A percentile compares a stretch with the other conserved stretches of the same genome.
These are phyloP conservation scores for Beris morrisii DNA, from an alignment of 2,888 invertebrate species.

Conservation along the genomic window DNA sequence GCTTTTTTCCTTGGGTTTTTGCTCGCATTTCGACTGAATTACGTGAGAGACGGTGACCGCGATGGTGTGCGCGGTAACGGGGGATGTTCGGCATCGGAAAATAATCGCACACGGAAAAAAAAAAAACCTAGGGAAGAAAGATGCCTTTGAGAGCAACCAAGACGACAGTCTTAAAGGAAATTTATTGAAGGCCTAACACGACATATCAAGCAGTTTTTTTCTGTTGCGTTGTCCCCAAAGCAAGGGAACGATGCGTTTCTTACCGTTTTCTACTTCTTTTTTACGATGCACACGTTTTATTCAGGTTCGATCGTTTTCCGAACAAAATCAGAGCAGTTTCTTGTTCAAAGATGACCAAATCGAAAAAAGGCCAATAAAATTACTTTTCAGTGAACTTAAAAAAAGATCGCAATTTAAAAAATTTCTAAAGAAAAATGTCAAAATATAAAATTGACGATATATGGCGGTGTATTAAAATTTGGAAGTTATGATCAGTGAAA, in stretches of 20 bases:
- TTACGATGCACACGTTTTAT: conserved; percentile 15
- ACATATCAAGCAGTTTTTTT: conserved; percentile 40
- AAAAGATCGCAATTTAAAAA: neutral
- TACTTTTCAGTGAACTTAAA: neutral
- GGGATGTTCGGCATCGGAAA: conserved; percentile 1
- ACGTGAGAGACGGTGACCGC: conserved; percentile 27
- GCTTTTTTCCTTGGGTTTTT: conserved; percentile 31
- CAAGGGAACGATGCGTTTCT: conserved; percentile 10
- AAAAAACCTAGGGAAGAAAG: conserved; percentile 3
- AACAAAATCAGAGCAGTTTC: conserved; percentile 18
- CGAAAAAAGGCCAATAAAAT: conserved; percentile 12
- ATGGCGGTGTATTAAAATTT: conserved; percentile 31
- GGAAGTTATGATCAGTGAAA: conserved; percentile 38
- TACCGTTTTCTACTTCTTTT: neutral
- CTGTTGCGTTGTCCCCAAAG: conserved; percentile 1
- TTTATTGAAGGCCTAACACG: conserved; percentile 40
- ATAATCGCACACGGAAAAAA: conserved; percentile 14
- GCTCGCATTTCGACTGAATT: conserved; percentile 25
- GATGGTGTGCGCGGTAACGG: conserved; percentile 12
- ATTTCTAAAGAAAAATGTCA: conserved; percentile 24
- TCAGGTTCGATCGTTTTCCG: conserved; percentile 5
- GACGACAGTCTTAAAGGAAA: conserved; percentile 36
- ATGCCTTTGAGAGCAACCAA: conserved; percentile 13
- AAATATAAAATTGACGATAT: conserved; percentile 13
- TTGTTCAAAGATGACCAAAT: neutral